Base-by-base conservation (phyloP, 64 coral and sea anemone species). In the Pocillopora damicornis region DNA sequence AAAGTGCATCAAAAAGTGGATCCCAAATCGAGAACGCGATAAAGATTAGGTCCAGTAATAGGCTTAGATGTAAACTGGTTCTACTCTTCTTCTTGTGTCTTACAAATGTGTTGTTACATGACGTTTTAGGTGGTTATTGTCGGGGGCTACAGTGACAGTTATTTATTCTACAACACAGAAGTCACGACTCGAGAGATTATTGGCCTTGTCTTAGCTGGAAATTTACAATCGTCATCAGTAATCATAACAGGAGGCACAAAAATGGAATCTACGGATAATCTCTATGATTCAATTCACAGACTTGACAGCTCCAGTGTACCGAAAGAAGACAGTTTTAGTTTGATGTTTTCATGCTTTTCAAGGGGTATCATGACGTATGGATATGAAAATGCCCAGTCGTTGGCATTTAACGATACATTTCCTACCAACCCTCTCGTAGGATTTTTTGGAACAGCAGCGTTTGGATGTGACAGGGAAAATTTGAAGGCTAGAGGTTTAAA, bases 381-480 rank as follows among this genome's bases (percentile, higher is more conserved):
- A 56, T 60, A 87, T 73, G 90, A 75, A 15, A 60, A 72, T 79
- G 86, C 65, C 4, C 35, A 87, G 51, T 87, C 60, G 45, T 71
- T 65, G 13, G 35, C 84, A 12, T 60, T 92, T 16, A 76, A 63
- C 30, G 78, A 92, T n/a, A 30, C 25, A 42, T 92, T 91, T 77
- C 89, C 90, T 34, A n/a, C 57, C 9, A 68, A 35, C 9, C 75
- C 75, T 74, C 15, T 92, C 18, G 62, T 56, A 22, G 63, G 79
- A 13, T 69, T 86, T 74, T 57, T 78, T 36, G 90, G 90, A 14
- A 59, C 83, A 57, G 90, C 83, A 30, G 65, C 80, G 42, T 92
- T 87, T 87, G 90, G 90, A 25, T 92, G 90, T 69, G 90, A 92
- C 77, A 92, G 20, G 30, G 90, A 87, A 72, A 64, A 87, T 58